Evolutionary conservation across 92 coral and sea anemone genomes (phyloP).

Genomic region (Meandrina meandrites): DNA sequence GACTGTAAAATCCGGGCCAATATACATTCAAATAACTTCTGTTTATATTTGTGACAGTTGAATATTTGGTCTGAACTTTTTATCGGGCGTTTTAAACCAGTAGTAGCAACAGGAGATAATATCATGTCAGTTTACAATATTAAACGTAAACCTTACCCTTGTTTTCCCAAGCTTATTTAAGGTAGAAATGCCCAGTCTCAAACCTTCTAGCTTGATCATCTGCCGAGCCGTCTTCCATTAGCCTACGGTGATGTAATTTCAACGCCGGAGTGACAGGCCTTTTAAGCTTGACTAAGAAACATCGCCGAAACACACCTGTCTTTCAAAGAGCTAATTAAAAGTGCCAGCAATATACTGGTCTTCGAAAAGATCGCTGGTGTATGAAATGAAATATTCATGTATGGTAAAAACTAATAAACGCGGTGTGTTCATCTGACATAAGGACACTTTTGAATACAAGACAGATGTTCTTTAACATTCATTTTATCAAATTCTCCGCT

Average conservation of each 20-base stretch:
- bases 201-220: not conserved
- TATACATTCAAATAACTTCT: not conserved
- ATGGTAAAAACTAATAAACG: not conserved
- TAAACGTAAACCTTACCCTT: slow-evolving; percentile 8
- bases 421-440: not conserved
- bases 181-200: not conserved
- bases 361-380: not conserved
- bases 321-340: slow-evolving; percentile 3
- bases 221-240: not conserved
- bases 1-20: not conserved
- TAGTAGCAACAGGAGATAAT: not conserved
- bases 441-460: not conserved
- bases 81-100: not conserved
- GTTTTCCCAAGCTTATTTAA: not conserved
- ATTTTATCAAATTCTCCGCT: not conserved
- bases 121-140: not conserved
- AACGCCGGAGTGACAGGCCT: slow-evolving; percentile 2
- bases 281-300: not conserved
- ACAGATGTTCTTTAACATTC: slow-evolving; percentile 1
- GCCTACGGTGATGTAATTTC: not conserved
- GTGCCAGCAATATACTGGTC: not conserved
- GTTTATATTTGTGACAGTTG: not conserved
- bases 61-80: not conserved
- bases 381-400: slow-evolving; percentile 34
- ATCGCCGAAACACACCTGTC: slow-evolving; percentile 1